A percentile compares a stretch with the other conserved stretches of the same genome.
phyloP scores from a whole-genome alignment of 2,888 invertebrate genomes.

The Salpingus planirostris region DNA sequence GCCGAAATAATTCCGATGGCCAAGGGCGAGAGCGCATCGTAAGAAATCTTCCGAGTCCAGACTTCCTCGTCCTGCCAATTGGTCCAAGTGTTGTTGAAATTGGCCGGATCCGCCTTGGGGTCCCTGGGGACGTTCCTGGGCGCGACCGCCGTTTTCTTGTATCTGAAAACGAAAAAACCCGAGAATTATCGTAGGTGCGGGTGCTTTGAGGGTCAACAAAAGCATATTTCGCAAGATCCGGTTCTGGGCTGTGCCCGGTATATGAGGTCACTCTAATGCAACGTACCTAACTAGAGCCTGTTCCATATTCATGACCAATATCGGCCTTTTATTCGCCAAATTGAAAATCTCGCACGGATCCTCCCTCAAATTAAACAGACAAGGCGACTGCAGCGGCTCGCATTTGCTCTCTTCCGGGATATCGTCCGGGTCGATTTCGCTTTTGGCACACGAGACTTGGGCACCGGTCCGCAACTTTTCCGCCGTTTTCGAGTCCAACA shows the following conservation, averaged over 20 bases:
- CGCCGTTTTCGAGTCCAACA: conserved; percentile 25
- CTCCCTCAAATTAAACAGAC: conserved; percentile 42
- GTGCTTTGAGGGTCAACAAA: too few species aligned
- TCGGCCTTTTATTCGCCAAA: conserved; percentile 38
- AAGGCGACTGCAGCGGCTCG: conserved; percentile 37
- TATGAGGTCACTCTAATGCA: too few species aligned
- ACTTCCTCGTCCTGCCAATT: conserved; percentile 49
- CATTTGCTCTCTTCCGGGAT: conserved; percentile 27
- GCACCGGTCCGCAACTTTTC: conserved; percentile 26
- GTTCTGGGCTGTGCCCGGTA: too few species aligned
- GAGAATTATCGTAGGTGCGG: too few species aligned
- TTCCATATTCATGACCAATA: conserved; percentile 41
- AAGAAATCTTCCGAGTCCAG: conserved; percentile 20
- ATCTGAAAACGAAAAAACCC: too few species aligned
- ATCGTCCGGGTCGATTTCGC: conserved; percentile 22
- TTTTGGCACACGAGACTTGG: conserved; percentile 30
- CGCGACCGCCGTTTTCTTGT: conserved; percentile 38
- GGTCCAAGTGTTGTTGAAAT: conserved; percentile 50
- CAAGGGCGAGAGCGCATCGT: conserved; percentile 28
- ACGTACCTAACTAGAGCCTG: conserved; percentile 37
- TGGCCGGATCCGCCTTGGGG: conserved; percentile 44
- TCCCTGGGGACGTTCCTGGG: conserved; percentile 43
- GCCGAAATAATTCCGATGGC: conserved; percentile 31
- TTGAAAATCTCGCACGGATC: conserved; percentile 49
- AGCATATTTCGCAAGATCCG: too few species aligned